These are phyloP conservation scores for Microplitis manilae DNA, from an alignment of 2,888 invertebrate species.

Conservation along the genomic window DNA sequence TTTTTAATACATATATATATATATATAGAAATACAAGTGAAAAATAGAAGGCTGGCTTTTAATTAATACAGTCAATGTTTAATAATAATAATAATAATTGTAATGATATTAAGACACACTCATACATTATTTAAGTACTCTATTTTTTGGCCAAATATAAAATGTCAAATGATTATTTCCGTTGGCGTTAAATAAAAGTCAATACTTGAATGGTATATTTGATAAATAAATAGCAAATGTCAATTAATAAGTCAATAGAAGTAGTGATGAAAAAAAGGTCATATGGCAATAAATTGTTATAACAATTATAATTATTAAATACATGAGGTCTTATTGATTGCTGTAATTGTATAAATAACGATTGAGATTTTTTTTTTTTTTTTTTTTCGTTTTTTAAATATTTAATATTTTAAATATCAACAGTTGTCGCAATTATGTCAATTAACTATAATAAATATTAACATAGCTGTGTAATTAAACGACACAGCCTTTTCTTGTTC, in stretches of 20 bases:
- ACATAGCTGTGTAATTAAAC: conserved; percentile 75
- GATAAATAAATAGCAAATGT: conserved; percentile 8
- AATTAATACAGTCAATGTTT: conserved; percentile 1
- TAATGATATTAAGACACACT: background rate
- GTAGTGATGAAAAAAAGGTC: background rate
- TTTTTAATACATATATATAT: background rate
- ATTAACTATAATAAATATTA: conserved; percentile 1
- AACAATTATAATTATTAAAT: conserved; percentile 3
- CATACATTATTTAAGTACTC: background rate
- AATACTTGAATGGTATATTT: background rate
- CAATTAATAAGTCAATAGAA: conserved; percentile 14
- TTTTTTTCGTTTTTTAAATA: too few species aligned
- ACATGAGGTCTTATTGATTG: conserved; percentile 27
- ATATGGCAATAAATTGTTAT: background rate
- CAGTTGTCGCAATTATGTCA: background rate
- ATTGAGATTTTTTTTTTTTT: background rate
- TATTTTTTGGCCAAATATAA: background rate
- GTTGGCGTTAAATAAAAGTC: background rate
- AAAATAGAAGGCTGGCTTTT: background rate
- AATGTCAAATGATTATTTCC: background rate
- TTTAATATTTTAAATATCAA: background rate
- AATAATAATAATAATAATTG: background rate
- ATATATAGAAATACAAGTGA: conserved; percentile 12
- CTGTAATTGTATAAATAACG: conserved; percentile 17
- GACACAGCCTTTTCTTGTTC: conserved; percentile 84